Conservation (phyloP, 2,797 vertebrate genomes). For the Ispidina picta region DNA sequence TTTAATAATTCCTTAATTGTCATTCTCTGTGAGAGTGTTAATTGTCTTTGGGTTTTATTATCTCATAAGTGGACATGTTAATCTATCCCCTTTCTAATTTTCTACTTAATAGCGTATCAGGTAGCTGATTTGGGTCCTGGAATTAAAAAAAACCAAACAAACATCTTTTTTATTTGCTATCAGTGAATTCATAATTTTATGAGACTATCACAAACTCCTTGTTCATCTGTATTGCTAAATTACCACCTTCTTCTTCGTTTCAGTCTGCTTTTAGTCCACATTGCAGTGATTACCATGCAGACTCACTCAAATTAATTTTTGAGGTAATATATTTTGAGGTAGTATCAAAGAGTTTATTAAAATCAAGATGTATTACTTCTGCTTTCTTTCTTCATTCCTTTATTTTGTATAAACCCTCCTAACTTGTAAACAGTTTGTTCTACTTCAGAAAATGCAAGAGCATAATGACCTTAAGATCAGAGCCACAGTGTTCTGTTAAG, state of each 20-base stretch:
- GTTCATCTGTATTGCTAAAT: neutral
- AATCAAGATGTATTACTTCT: neutral
- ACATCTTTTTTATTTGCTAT: neutral
- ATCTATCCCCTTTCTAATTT: neutral
- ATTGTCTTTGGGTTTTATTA: neutral
- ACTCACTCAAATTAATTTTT: slow-evolving; percentile 2
- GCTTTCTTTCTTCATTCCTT: slow-evolving; percentile 31
- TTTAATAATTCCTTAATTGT: neutral
- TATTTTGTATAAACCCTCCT: neutral
- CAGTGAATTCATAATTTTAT: neutral
- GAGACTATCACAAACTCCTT: neutral
- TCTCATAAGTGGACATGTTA: neutral
- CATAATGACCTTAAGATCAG: slow-evolving; percentile 59
- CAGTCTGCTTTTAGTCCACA: neutral
- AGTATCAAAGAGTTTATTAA: slow-evolving; percentile 6
- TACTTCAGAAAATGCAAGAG: slow-evolving; percentile 10
- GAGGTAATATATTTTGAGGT: neutral
- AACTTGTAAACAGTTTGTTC: neutral
- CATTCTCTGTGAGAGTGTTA: neutral
- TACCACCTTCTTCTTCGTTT: neutral
- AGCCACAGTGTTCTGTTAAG: slow-evolving; percentile 33
- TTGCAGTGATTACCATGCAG: neutral
- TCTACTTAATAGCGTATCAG: neutral
- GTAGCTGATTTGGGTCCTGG: neutral
- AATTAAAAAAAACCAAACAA: neutral